Conservation (phyloP, 1,140 invertebrate species). For the Megalopta genalis region DNA sequence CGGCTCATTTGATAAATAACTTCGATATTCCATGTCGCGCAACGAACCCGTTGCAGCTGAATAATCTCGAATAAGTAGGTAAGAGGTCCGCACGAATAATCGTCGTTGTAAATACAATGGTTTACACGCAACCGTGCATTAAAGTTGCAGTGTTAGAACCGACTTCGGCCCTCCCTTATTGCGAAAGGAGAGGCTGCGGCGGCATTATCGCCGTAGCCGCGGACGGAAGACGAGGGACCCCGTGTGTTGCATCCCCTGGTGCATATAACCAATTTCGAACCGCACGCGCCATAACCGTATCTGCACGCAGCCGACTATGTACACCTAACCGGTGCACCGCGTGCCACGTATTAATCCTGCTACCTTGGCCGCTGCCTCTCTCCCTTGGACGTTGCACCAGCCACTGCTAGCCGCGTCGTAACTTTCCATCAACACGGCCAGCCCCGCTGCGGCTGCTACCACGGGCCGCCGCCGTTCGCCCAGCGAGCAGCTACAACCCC, state of each 20-base stretch:
- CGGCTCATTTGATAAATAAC: too few species aligned
- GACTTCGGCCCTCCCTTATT: too few species aligned
- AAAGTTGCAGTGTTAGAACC: too few species aligned
- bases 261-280: conserved; percentile 62
- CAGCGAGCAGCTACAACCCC: not conserved
- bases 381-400: not conserved
- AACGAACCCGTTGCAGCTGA: too few species aligned
- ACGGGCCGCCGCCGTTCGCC: not conserved
- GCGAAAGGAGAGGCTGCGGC: conserved; percentile 8
- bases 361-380: too few species aligned
- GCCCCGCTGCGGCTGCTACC: not conserved
- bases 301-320: conserved; percentile 54
- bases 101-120: too few species aligned
- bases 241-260: conserved; percentile 48
- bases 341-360: conserved; percentile 51
- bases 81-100: too few species aligned
- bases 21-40: too few species aligned
- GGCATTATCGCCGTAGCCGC: conserved; percentile 23
- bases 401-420: conserved; percentile 4
- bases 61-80: too few species aligned
- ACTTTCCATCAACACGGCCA: conserved; percentile 27
- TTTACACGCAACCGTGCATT: too few species aligned
- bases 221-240: conserved; percentile 39
- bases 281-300: conserved; percentile 59
- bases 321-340: not conserved